These are phyloP conservation scores for Conops quadrifasciatus DNA, from an alignment of 2,888 invertebrate species.

Conservation along the genomic window DNA sequence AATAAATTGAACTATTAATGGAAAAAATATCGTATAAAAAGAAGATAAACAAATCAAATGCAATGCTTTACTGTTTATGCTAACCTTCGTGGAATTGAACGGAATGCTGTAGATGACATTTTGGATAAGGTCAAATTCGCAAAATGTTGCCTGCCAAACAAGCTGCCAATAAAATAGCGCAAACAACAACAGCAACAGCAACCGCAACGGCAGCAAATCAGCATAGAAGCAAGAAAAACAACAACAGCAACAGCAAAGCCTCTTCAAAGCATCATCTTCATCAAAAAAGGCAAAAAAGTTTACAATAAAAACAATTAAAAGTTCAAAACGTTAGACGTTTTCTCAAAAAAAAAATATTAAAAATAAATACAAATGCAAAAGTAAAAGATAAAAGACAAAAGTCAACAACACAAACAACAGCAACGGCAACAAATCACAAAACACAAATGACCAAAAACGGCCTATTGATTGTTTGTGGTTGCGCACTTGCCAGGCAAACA, in stretches of 20 bases:
- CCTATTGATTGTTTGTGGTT: too few relatives aligned
- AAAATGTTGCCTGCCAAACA: slow-evolving; percentile 36
- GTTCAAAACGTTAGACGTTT: slow-evolving; percentile 2
- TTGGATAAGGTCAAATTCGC: slow-evolving; percentile 17
- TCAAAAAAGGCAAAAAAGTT: not conserved
- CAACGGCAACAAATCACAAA: slow-evolving; percentile 11
- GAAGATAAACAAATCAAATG: not conserved
- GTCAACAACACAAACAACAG: slow-evolving; percentile 32
- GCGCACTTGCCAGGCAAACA: too few relatives aligned
- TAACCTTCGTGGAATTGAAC: not conserved
- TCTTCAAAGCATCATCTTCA: slow-evolving; percentile 33
- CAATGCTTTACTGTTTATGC: slow-evolving; percentile 3
- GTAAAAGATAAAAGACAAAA: slow-evolving; percentile 24
- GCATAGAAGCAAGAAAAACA: slow-evolving; percentile 29
- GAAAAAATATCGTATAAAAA: not conserved
- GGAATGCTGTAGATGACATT: slow-evolving; percentile 4
- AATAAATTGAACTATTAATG: not conserved
- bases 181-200: slow-evolving; percentile 4
- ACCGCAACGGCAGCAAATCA: not conserved
- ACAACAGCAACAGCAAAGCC: slow-evolving; percentile 37
- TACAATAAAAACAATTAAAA: not conserved
- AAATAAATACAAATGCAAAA: slow-evolving; percentile 27
- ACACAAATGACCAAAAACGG: too few relatives aligned
- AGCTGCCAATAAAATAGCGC: slow-evolving; percentile 26
- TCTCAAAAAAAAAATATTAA: not conserved